Base-by-base conservation (phyloP, 2,797 vertebrate genomes). In the Cynopterus sphinx region DNA sequence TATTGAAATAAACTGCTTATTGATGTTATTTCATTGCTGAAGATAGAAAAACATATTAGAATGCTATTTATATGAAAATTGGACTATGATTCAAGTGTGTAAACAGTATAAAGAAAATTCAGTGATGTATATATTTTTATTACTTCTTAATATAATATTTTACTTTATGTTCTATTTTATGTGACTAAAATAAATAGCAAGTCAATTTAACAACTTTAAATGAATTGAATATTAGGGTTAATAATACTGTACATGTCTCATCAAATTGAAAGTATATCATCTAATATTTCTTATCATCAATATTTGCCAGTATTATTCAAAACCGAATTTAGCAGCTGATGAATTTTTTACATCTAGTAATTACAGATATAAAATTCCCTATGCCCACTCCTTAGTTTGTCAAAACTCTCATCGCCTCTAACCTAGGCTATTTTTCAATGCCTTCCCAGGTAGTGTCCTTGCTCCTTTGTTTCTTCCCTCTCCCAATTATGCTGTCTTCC, bases 1-100 rank as follows among this genome's bases (percentile, higher is more conserved):
- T 81, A 87, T 94, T 82, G 87, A 93, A 94, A 91, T 78, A 93
- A 89, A 95, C 36, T 81, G 6, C 9, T 94, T 91, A 46, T 74
- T 73, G 39, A 61, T 91, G 2, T 13, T 65, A 91, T 43, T 89
- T 73, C 26, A 74, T 16, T 86, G 15, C 11, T 85, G 79, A 91
- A 79, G 49, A 67, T 22, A 70, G 51, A 33, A 96, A 93, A 86
- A 22, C 3, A 46, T 70, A 51, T 75, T 61, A 84, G n/a, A 78
- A 73, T 31, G 49, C 16, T 55, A 53, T 89, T 93, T 82, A 70
- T 49, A 39, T 79, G 31, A 94, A 94, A 95, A 94, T 46, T 74
- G 43, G 15, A 24, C 63, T 78, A 39, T 10, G 19, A 22, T 70
- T 89, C 46, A 13, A 75, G 22, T 46, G 6, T 79, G 11, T 83